Evolutionary conservation across 2,888 invertebrate species (phyloP), one percentile per base, ranked within the genome.

Genomic region (Steromphala cineraria): DNA sequence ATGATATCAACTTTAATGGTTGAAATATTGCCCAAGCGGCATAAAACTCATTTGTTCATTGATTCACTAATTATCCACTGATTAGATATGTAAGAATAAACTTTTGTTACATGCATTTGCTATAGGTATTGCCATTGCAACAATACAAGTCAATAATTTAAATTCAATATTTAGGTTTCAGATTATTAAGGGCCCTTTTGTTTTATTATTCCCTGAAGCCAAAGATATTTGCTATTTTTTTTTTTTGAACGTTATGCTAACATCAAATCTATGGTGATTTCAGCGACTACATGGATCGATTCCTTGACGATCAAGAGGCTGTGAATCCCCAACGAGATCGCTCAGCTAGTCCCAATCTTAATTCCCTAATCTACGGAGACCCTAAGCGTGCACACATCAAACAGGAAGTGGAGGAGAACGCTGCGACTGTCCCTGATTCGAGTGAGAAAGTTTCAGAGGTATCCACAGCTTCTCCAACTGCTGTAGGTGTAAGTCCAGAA

Each of bases 241-340:
- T 5, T 28, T 24, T 15, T 36, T 46, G 78, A 13, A 5, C 7
- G 4, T 13, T 13, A 46, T 46, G 46, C 36, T 36, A 15, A 62
- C 53, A 46, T 28, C 46, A 46, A 28, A 15, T n/a, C n/a, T 21
- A 19, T 10, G 87, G 81, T 84, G 80, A 71, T 90, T 92, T 52
- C 93, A 95, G 95, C 81, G 98, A 98, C 94, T 97, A 97, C 92
- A 97, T 98, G 97, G 98, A 98, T 92, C 95, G 97, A 88, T 98
- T 98, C 94, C 94, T 98, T 89, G 93, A 93, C 82, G 97, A 98
- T 91, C 97, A 97, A 93, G 94, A 94, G 81, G 90, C 82, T 79
- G 81, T 83, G 36, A 80, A 87, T 21, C 84, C 87, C 13, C 82
- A 86, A 7, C 80, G 91, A 24, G 92, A 93, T 79, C 95, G 96